These are phyloP conservation scores for Lepidurus couesii DNA, from an alignment of 1,140 invertebrate genomes.

Conservation along the genomic window DNA sequence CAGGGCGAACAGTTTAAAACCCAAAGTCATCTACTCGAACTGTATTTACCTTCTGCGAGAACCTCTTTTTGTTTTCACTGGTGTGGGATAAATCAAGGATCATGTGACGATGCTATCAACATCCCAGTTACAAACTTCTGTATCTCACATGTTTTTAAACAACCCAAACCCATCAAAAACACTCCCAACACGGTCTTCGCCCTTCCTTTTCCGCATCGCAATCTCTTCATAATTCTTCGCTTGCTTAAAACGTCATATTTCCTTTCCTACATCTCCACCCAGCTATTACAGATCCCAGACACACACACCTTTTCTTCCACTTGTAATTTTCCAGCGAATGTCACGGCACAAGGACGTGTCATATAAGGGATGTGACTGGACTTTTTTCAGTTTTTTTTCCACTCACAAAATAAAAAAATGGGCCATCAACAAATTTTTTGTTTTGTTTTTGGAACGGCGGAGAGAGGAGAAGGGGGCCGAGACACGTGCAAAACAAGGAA, in stretches of 20 bases:
- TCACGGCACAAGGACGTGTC: too few relatives aligned
- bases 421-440: neutral
- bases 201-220: neutral
- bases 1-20: too few relatives aligned
- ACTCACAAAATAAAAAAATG: neutral
- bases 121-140: slow-evolving; percentile 11
- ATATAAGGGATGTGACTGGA: neutral
- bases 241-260: neutral
- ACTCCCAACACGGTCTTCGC: neutral
- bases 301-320: too few relatives aligned
- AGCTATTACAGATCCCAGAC: neutral
- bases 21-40: neutral
- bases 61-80: slow-evolving; percentile 10
- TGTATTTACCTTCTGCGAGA: slow-evolving; percentile 11
- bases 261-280: neutral
- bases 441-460: slow-evolving; percentile 2
- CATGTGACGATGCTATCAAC: slow-evolving; percentile 21
- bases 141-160: slow-evolving; percentile 3
- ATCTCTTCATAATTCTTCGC: neutral
- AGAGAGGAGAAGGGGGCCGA: slow-evolving; percentile 1
- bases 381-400: neutral
- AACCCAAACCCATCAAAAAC: neutral
- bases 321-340: too few relatives aligned
- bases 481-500: slow-evolving; percentile 21
- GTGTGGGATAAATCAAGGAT: slow-evolving; percentile 10